Percentiles rank a stretch among this genome's conserved stretches.
These are phyloP conservation scores for Altica lythri DNA, from an alignment of 2,888 invertebrate genomes.

Conservation along the genomic window DNA sequence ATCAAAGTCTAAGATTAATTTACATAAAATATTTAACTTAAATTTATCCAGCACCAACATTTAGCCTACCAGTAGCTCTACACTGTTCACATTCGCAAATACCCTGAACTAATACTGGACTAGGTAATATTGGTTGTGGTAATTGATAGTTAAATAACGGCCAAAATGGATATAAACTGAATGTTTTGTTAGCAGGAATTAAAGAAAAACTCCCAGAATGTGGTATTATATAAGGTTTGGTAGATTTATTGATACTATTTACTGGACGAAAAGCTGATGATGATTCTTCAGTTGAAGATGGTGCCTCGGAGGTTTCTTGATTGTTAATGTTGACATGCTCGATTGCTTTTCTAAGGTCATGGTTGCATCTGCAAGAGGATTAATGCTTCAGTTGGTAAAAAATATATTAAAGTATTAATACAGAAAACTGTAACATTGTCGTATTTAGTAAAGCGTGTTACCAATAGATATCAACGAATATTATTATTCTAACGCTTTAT, in stretches of 20 bases:
- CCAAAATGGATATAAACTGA: conserved; percentile 57
- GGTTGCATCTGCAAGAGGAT: conserved; percentile 71
- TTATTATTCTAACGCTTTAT: too few species aligned
- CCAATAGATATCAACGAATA: too few species aligned
- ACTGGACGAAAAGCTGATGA: conserved; percentile 56
- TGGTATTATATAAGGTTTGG: conserved; percentile 40
- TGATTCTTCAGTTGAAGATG: conserved; percentile 39
- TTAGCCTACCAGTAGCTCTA: conserved; percentile 36
- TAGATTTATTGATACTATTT: conserved; percentile 33
- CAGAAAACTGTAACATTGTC: too few species aligned
- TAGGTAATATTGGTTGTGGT: conserved; percentile 54
- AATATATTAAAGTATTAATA: too few species aligned
- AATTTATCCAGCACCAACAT: conserved; percentile 9
- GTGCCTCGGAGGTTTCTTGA: conserved; percentile 17
- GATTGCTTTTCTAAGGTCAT: conserved; percentile 87
- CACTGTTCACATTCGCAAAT: conserved; percentile 58
- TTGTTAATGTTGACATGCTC: conserved; percentile 72
- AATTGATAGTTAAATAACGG: conserved; percentile 51
- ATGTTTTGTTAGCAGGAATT: conserved; percentile 53
- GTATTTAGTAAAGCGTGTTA: too few species aligned
- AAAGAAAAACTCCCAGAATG: conserved; percentile 50
- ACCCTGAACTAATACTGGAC: conserved; percentile 57
- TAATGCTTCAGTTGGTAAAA: too few species aligned
- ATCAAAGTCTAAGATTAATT: background rate
- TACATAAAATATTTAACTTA: background rate